These are phyloP conservation scores for Lonchura striata DNA, from an alignment of 2,113 vertebrate genomes.

Conservation along the genomic window DNA sequence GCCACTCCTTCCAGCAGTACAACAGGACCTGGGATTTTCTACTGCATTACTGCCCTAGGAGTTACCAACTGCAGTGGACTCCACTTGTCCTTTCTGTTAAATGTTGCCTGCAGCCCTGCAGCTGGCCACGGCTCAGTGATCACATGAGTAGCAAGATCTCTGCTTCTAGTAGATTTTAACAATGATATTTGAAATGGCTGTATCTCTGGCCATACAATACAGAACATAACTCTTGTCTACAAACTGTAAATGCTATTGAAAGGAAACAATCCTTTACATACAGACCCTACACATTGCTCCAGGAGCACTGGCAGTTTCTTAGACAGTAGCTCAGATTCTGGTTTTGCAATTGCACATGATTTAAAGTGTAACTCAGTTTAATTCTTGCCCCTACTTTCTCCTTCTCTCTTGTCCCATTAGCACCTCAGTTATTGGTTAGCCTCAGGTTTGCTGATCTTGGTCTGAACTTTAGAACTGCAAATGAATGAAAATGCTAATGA, in stretches of 20 bases:
- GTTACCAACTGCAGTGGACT: not conserved
- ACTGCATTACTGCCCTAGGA: not conserved
- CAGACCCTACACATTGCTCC: not conserved
- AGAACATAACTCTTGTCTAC: not conserved
- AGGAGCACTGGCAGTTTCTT: not conserved
- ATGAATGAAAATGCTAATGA: not conserved
- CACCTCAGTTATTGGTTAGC: not conserved
- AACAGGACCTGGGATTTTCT: accelerated
- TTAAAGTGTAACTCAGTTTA: not conserved
- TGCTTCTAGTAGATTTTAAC: not conserved
- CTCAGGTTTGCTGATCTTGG: not conserved
- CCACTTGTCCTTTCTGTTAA: not conserved
- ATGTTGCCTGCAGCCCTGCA: not conserved
- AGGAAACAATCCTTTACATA: not conserved
- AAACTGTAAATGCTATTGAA: not conserved
- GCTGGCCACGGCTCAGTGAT: not conserved
- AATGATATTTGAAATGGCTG: not conserved
- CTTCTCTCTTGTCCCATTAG: not conserved
- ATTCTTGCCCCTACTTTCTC: not conserved
- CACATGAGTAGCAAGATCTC: not conserved
- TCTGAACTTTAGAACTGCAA: not conserved
- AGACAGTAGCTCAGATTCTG: not conserved
- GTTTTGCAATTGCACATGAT: not conserved
- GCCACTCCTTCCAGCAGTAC: not conserved
- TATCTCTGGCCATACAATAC: not conserved